Evolutionary conservation across 2,888 invertebrate species (phyloP).

Genomic region (Camptogramma bilineatum): DNA sequence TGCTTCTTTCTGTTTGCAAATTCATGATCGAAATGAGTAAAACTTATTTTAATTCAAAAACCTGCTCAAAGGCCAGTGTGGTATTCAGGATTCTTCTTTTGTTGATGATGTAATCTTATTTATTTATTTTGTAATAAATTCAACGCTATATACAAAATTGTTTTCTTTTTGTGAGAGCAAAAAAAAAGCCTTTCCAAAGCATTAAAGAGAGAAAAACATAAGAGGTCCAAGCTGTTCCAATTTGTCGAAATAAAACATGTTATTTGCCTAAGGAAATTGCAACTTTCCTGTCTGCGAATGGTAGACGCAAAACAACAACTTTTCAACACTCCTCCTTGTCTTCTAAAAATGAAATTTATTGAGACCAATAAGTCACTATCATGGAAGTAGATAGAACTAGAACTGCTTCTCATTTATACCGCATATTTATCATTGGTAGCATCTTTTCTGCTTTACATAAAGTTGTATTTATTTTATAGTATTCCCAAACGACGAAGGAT

Average conservation of each 20-base stretch:
- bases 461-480: background rate
- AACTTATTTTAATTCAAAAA: background rate
- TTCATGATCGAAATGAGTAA: background rate
- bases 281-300: conserved; percentile 19
- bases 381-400: conserved; percentile 38
- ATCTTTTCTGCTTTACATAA: conserved; percentile 21
- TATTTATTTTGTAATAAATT: too few relatives aligned
- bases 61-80: too few relatives aligned
- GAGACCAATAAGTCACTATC: conserved; percentile 39
- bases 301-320: conserved; percentile 37
- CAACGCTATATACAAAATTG: too few relatives aligned
- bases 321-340: conserved; percentile 34
- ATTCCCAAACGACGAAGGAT: too few relatives aligned
- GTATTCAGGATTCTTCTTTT: too few relatives aligned
- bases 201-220: background rate
- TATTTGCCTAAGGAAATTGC: conserved; percentile 18
- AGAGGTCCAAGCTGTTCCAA: background rate
- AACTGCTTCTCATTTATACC: conserved; percentile 48
- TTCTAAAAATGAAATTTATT: conserved; percentile 40
- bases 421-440: conserved; percentile 49
- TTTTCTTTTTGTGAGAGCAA: background rate
- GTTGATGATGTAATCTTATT: too few relatives aligned
- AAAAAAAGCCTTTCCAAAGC: background rate
- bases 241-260: background rate
- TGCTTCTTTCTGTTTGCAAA: background rate